A percentile compares a stretch with the other conserved stretches of the same genome.
These are phyloP conservation scores for Arenaria interpres DNA, from an alignment of 2,113 vertebrate species.

Conservation along the genomic window DNA sequence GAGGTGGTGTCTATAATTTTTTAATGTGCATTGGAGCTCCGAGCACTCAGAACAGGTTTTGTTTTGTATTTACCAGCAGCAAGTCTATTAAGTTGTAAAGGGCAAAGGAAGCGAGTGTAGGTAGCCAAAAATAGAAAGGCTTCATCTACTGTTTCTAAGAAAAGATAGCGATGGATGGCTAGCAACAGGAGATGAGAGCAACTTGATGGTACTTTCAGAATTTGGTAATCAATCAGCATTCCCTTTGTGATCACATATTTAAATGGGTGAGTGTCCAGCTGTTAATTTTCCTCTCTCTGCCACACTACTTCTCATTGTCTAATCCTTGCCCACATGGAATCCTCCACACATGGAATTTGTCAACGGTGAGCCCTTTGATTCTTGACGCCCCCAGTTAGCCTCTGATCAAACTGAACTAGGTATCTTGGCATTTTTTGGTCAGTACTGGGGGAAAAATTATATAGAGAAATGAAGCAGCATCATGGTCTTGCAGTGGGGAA, in stretches of 20 bases:
- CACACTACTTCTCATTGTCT: not conserved
- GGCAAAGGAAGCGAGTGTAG: constrained; percentile 29
- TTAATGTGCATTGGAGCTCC: constrained; percentile 60
- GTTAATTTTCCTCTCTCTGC: not conserved
- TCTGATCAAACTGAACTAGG: not conserved
- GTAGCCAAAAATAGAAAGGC: constrained; percentile 60
- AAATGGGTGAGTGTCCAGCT: not conserved
- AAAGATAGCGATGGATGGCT: not conserved
- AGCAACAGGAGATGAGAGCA: not conserved
- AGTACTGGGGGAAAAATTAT: not conserved
- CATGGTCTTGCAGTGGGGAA: not conserved
- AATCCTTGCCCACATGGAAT: not conserved
- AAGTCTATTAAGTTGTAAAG: constrained; percentile 73
- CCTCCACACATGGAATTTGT: not conserved
- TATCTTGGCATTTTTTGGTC: not conserved
- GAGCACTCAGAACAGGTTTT: constrained; percentile 59
- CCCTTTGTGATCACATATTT: not conserved
- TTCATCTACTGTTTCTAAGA: constrained; percentile 52
- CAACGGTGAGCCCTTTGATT: not conserved
- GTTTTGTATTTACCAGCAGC: constrained; percentile 74
- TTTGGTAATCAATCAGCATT: not conserved
- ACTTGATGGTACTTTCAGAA: not conserved
- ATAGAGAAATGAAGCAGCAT: not conserved
- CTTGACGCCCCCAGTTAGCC: not conserved
- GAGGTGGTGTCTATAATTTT: constrained; percentile 72